Conservation (phyloP, 2,113 vertebrate species). For the Austrofundulus limnaeus region DNA sequence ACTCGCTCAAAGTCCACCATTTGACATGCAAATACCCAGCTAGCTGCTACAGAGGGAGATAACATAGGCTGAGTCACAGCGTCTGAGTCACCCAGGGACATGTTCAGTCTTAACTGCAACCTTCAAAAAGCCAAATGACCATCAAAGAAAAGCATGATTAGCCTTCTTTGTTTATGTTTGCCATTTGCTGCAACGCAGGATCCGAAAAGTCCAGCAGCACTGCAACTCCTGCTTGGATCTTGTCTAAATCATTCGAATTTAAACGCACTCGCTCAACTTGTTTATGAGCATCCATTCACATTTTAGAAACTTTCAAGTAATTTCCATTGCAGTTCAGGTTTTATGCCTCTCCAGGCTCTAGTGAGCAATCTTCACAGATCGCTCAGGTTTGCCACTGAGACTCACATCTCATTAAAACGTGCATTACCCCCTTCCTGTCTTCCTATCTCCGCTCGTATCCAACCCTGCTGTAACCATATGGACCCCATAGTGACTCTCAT, state of each 20-base stretch:
- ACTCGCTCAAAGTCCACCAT: constrained; percentile 36
- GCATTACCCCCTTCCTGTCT: constrained; percentile 60
- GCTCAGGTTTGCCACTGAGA: constrained; percentile 66
- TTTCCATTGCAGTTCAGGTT: constrained; percentile 32
- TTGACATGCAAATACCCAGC: constrained; percentile 30
- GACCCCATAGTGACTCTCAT: constrained; percentile 78
- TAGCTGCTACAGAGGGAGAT: constrained; percentile 28
- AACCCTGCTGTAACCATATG: constrained; percentile 73
- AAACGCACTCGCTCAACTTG: constrained; percentile 29
- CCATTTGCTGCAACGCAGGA: not conserved
- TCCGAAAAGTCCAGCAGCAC: constrained; percentile 8
- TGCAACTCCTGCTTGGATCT: constrained; percentile 1
- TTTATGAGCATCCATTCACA: constrained; percentile 20
- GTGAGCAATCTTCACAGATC: constrained; percentile 60
- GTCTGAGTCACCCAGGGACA: constrained; percentile 20
- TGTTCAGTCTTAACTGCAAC: constrained; percentile 13
- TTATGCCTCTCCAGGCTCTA: constrained; percentile 47
- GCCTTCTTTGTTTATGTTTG: constrained; percentile 12
- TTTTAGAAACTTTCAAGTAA: constrained; percentile 32
- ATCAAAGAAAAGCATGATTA: constrained; percentile 31
- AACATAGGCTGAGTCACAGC: constrained; percentile 43
- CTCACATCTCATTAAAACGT: constrained; percentile 76
- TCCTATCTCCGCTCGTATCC: constrained; percentile 36
- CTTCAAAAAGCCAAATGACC: constrained; percentile 22
- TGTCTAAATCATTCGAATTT: constrained; percentile 30